Evolutionary conservation across 1,140 invertebrate genomes (phyloP).

Genomic region (Eupristina koningsbergeri): DNA sequence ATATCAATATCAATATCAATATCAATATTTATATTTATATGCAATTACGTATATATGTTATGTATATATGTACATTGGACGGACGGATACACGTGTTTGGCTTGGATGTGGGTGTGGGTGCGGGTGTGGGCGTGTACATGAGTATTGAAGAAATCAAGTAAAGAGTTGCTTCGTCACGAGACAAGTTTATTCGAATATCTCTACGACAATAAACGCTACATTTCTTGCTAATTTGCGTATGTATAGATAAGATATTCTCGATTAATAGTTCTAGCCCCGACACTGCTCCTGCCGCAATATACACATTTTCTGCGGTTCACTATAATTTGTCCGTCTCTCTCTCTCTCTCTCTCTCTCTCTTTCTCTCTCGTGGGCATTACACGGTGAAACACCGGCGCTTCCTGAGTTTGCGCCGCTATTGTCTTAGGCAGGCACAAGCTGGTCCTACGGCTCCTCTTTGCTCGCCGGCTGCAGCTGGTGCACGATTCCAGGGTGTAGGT

Average conservation of each 20-base stretch:
- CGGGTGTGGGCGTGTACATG: background rate
- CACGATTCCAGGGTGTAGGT: conserved; percentile 60
- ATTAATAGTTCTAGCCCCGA: conserved; percentile 30
- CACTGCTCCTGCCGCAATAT: conserved; percentile 5
- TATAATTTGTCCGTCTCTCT: conserved; percentile 23
- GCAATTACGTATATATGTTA: background rate
- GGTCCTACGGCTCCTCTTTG: conserved; percentile 68
- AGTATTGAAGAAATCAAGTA: background rate
- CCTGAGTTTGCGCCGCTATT: conserved; percentile 31
- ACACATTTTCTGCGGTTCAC: background rate
- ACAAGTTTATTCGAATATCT: conserved; percentile 71
- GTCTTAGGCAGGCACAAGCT: conserved; percentile 38
- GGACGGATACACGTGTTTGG: conserved; percentile 19
- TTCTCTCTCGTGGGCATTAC: background rate
- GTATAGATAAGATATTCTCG: conserved; percentile 30
- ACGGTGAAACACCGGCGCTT: background rate
- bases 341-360: conserved; percentile 9
- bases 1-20: no score
- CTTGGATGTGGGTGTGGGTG: background rate
- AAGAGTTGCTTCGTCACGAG: conserved; percentile 63
- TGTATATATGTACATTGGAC: conserved; percentile 14
- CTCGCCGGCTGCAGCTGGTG: conserved; percentile 69
- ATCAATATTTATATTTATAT: no score
- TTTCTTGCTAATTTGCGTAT: conserved; percentile 37
- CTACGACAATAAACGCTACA: conserved; percentile 67